phyloP scores from a whole-genome alignment of 2,888 invertebrate genomes.

The Lomographa bimaculata region DNA sequence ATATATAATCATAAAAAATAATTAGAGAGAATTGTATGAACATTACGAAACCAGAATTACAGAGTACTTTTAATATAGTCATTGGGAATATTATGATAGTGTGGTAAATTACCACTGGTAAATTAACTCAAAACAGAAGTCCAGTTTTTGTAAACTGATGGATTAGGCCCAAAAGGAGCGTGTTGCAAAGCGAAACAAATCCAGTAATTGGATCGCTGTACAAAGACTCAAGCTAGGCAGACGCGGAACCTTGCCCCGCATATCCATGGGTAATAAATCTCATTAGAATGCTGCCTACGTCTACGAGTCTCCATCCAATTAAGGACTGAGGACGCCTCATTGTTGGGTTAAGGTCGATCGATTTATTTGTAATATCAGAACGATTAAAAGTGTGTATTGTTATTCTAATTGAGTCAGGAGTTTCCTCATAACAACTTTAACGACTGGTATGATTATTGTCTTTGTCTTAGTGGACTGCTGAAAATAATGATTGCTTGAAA shows the following conservation, averaged over 20 bases:
- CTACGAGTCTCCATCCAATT: conserved; percentile 46
- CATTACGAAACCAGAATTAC: too few species aligned
- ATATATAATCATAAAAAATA: too few species aligned
- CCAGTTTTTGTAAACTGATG: too few species aligned
- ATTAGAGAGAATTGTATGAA: too few species aligned
- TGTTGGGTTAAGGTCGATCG: conserved; percentile 56
- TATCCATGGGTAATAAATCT: conserved; percentile 41
- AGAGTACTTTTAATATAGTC: too few species aligned
- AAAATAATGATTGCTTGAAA: too few species aligned
- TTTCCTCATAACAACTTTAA: neutral
- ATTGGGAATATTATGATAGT: too few species aligned
- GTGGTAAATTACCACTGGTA: too few species aligned
- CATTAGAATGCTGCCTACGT: conserved; percentile 48
- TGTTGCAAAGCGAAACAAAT: conserved; percentile 8
- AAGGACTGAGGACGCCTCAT: conserved; percentile 52
- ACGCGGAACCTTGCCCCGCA: conserved; percentile 47
- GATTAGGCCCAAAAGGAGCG: neutral
- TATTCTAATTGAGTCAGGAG: conserved; percentile 3
- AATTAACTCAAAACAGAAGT: too few species aligned
- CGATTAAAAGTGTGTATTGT: conserved; percentile 28
- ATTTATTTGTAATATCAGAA: conserved; percentile 29
- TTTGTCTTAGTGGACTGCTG: too few species aligned
- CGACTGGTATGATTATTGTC: too few species aligned
- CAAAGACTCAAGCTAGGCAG: conserved; percentile 10
- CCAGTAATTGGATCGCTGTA: conserved; percentile 10